Evolutionary conservation across 2,797 vertebrate species (phyloP).

Genomic region (Ptychadena robeensis): DNA sequence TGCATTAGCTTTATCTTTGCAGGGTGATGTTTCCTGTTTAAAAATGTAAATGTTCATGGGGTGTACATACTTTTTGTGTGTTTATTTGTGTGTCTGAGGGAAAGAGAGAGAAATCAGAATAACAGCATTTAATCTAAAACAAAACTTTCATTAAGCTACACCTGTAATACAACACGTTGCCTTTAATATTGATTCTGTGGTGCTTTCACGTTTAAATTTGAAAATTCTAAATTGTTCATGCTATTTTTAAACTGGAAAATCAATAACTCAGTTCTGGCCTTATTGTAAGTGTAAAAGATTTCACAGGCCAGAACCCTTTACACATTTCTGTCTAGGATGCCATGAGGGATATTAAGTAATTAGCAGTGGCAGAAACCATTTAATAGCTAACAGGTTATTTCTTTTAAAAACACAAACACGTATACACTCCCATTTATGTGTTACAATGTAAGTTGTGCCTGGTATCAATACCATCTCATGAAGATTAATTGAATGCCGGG

Average conservation of each 20-base stretch:
- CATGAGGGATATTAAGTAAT: neutral
- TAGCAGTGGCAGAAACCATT: slow-evolving; percentile 7
- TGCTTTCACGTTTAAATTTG: neutral
- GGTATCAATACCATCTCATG: slow-evolving; percentile 28
- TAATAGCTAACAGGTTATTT: slow-evolving; percentile 2
- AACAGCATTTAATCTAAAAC: too few relatives aligned
- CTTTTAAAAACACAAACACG: neutral
- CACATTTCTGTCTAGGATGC: neutral
- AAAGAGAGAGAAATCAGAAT: too few relatives aligned
- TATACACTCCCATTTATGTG: neutral
- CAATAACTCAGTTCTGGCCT: neutral
- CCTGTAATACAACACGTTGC: too few relatives aligned
- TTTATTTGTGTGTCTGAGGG: too few relatives aligned
- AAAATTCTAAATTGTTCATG: neutral
- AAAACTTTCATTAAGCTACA: too few relatives aligned
- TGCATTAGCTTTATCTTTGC: too few relatives aligned
- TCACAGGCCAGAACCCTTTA: neutral
- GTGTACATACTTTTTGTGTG: too few relatives aligned
- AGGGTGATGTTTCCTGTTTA: too few relatives aligned
- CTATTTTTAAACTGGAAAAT: neutral
- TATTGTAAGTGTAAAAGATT: neutral
- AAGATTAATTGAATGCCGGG: slow-evolving; percentile 33
- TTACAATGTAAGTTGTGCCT: slow-evolving; percentile 27
- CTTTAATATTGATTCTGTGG: too few relatives aligned
- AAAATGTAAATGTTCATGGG: too few relatives aligned